These are phyloP conservation scores for Drosophila paulistorum DNA, from an alignment of 1,140 invertebrate genomes.

Conservation along the genomic window DNA sequence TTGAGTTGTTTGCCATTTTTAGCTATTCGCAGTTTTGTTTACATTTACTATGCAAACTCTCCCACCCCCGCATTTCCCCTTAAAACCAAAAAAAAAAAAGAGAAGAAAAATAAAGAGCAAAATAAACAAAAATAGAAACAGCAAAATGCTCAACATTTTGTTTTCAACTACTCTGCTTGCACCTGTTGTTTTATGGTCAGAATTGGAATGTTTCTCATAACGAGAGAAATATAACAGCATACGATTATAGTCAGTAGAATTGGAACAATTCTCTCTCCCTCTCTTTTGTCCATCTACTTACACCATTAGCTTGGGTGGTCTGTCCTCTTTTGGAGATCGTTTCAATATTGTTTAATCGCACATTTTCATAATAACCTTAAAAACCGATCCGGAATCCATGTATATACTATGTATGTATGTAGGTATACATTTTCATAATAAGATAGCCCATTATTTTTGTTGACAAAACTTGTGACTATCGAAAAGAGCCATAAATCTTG, in stretches of 20 bases:
- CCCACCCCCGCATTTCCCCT: too few species aligned
- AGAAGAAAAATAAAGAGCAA: background rate
- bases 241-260: too few species aligned
- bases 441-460: background rate
- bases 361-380: too few species aligned
- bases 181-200: slow-evolving; percentile 38
- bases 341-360: too few species aligned
- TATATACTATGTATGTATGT: background rate
- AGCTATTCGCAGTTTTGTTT: slow-evolving; percentile 48
- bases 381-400: background rate
- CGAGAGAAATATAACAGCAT: too few species aligned
- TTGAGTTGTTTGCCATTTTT: slow-evolving; percentile 10
- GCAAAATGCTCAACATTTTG: slow-evolving; percentile 39
- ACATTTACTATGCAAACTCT: slow-evolving; percentile 54
- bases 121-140: slow-evolving; percentile 1
- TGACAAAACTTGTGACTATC: background rate
- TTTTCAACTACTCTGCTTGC: slow-evolving; percentile 12
- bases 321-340: too few species aligned
- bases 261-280: too few species aligned
- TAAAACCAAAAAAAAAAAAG: slow-evolving; percentile 32
- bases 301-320: too few species aligned
- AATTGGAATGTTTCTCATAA: background rate
- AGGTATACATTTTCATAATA: background rate
- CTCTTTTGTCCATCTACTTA: too few species aligned
- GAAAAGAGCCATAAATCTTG: slow-evolving; percentile 1